Evolutionary conservation across 2,797 vertebrate genomes (phyloP).

Genomic region (Decapterus maruadsi): DNA sequence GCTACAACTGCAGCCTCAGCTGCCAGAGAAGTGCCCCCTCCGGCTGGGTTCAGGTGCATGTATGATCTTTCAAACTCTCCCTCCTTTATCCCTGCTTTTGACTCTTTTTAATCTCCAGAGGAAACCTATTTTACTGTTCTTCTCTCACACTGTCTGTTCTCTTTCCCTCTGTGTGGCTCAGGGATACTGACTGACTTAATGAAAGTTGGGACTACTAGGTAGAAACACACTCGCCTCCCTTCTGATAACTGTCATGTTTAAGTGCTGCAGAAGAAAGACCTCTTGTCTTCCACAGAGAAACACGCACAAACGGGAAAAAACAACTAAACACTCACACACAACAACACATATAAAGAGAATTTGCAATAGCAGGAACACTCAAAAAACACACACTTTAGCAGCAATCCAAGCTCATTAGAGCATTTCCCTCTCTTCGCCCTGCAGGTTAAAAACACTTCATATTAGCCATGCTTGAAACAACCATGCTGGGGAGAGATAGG

Average conservation of each 20-base stretch:
- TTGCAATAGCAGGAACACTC: constrained; percentile 10
- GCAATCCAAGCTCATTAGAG: constrained; percentile 70
- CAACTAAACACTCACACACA: constrained; percentile 18
- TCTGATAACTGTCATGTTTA: constrained; percentile 33
- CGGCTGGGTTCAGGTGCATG: constrained; percentile 67
- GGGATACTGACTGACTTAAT: constrained; percentile 49
- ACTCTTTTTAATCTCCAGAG: not conserved
- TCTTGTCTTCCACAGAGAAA: constrained; percentile 22
- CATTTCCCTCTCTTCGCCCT: constrained; percentile 50
- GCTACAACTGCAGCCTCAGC: constrained; percentile 47
- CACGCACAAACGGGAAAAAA: constrained; percentile 3
- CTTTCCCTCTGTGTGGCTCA: constrained; percentile 16
- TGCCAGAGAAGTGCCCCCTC: constrained; percentile 57
- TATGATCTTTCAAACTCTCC: constrained; percentile 29
- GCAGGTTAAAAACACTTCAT: constrained; percentile 71
- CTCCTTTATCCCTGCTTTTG: constrained; percentile 27
- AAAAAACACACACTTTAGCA: constrained; percentile 55
- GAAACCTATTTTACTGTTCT: not conserved
- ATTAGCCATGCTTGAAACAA: constrained; percentile 65
- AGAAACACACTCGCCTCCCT: constrained; percentile 36
- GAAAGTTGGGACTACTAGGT: constrained; percentile 46
- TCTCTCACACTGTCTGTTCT: not conserved
- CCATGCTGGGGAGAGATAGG: constrained; percentile 31
- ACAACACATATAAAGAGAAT: constrained; percentile 5
- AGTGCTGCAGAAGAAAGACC: constrained; percentile 29